These are phyloP conservation scores for Peromyscus melanophrys DNA, from an alignment of 2,797 vertebrate genomes.

Conservation along the genomic window DNA sequence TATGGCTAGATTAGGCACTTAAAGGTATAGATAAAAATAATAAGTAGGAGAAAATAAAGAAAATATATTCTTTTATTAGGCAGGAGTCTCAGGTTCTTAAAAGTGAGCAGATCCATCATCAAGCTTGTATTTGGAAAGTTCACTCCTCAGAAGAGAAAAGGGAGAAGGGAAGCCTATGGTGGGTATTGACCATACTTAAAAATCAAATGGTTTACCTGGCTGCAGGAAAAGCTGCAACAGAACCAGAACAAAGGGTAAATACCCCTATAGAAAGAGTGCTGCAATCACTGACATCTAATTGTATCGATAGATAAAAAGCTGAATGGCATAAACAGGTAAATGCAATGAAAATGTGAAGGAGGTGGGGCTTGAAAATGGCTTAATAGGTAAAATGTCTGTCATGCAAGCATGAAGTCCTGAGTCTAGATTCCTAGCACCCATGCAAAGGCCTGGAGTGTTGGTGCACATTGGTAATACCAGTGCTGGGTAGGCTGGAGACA, in stretches of 20 bases:
- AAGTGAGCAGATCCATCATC: not conserved
- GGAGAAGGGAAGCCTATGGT: not conserved
- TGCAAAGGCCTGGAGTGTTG: not conserved
- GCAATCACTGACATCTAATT: slow-evolving; percentile 12
- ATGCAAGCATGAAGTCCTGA: not conserved
- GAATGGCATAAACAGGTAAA: not conserved
- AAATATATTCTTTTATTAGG: slow-evolving; percentile 30
- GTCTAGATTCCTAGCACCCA: not conserved
- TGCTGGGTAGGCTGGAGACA: not conserved
- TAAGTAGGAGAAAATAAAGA: slow-evolving; percentile 18
- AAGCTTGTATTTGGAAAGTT: slow-evolving; percentile 5
- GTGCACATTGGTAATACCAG: not conserved
- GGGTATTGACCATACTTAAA: not conserved
- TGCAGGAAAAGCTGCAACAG: not conserved
- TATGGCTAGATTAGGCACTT: not conserved
- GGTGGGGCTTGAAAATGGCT: not conserved
- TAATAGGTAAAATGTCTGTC: not conserved
- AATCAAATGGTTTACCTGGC: not conserved
- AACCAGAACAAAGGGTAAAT: not conserved
- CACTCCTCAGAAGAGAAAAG: not conserved
- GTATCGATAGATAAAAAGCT: not conserved
- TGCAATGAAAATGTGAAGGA: not conserved
- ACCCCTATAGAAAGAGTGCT: not conserved
- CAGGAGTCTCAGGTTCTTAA: slow-evolving; percentile 1
- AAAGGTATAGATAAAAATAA: slow-evolving; percentile 30